These are phyloP conservation scores for Hippocampus barbouri DNA, from an alignment of 2,113 vertebrate species.

Conservation along the genomic window DNA sequence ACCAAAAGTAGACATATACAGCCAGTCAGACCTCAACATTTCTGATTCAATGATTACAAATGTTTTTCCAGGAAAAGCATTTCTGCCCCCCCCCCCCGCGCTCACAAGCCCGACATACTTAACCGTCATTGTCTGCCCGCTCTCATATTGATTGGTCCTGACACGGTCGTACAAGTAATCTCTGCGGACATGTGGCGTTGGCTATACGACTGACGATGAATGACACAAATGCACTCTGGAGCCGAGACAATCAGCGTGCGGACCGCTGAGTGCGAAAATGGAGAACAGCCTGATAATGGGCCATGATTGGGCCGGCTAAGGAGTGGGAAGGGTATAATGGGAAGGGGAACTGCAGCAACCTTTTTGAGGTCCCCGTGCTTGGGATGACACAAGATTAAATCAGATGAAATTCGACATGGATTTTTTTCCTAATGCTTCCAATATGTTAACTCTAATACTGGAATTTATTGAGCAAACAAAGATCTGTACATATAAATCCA, in stretches of 20 bases:
- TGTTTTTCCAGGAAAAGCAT: neutral
- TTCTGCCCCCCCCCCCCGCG: neutral
- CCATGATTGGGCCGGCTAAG: conserved; percentile 15
- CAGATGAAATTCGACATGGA: neutral
- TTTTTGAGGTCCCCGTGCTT: neutral
- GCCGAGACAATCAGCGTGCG: conserved; percentile 27
- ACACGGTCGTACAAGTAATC: conserved; percentile 5
- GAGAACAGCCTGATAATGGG: conserved; percentile 29
- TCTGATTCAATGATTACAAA: neutral
- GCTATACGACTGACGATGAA: conserved; percentile 5
- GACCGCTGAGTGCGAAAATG: conserved; percentile 23
- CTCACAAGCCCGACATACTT: neutral
- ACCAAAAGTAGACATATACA: too few relatives aligned
- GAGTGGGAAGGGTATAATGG: conserved; percentile 3
- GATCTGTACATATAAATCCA: too few relatives aligned
- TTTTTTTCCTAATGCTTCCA: neutral
- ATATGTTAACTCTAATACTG: neutral
- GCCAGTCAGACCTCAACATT: neutral
- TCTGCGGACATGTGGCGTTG: conserved; percentile 1
- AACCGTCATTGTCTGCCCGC: neutral
- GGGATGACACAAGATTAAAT: neutral
- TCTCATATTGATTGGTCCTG: conserved; percentile 17
- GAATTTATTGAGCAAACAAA: neutral
- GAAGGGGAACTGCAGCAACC: conserved; percentile 4
- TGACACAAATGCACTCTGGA: conserved; percentile 23